Base-by-base conservation (phyloP, 2,888 invertebrate genomes). In the Eugnorisma glareosa region DNA sequence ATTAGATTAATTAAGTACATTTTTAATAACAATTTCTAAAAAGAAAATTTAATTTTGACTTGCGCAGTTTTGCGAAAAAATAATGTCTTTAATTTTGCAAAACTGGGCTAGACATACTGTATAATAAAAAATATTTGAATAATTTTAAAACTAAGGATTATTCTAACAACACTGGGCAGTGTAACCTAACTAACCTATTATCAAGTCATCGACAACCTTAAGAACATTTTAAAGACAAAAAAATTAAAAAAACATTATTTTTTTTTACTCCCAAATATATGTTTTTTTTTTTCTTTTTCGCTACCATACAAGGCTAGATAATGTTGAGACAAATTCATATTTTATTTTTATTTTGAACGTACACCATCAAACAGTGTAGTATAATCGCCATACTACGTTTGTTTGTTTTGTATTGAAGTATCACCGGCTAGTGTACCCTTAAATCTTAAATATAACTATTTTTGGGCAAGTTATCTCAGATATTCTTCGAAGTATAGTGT, bases 1-100 rank as follows among this genome's bases (percentile, higher is more conserved):
- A 93, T 91, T 93, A 92, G 77, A 93, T 90, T 91, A 93, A 92
- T 89, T 93, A 94, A 91, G 91, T 89, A 87, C 88, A 90, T 88
- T 68, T 37, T 35, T 88, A 88, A 91, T 89, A 90, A 89, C 89
- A 89, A 78, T 77, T 72, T 79, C 18, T 80, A 76, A 85, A 85
- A 85, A 64, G n/a, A 81, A 83, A 79, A 45, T 75, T 64, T 43
- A 59, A 66, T 67, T 69, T 70, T 45, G 24, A 54, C n/a, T 73
- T 28, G 43, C 59, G 15, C 71, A 70, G 69, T 73, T 79, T 72
- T 86, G 78, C 61, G 48, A 61, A 45, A 69, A 67, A 15, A 54
- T 57, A 28, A 57, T 1, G 8, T 43, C 11, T 54, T 57, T 31
- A 15, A 15, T 69, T 28, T 59, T 48, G 43, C 70, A 80, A 75